Base-by-base conservation (phyloP, 2,113 vertebrate genomes). In the Corvus hawaiiensis region DNA sequence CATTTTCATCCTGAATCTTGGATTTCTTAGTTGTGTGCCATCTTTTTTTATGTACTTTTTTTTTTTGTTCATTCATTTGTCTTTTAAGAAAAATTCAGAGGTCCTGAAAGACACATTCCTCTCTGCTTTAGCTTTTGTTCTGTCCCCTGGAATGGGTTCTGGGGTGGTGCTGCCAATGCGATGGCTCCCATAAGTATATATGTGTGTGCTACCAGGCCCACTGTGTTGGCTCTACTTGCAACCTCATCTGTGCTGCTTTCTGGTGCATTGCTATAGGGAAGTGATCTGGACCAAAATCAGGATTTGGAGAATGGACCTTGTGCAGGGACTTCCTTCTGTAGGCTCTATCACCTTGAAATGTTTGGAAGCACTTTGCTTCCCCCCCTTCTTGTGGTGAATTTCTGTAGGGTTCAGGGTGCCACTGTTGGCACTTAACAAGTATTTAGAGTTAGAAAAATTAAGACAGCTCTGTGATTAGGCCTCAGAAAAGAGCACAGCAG, bases 371-470 rank as follows among this genome's bases (percentile, higher is more conserved):
- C 4, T 54, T 52, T 51, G 5, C 10, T 43, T 35, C 14, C 13
- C 6, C 2, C 10, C 10, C 11, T 2, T 22, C 23, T 26, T 0
- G 0, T 43, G 5, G 26, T 52, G 27, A 39, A 18, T 32, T 90
- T 81, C 46, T 35, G 12, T 44, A 21, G 24, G 20, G 32, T 49
- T 64, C 27, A 49, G 19, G 43, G n/a, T 78, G 35, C 35, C 11
- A 23, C 30, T 69, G n/a, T 1, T 87, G 37, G 24, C 23, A 73
- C 10, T 64, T 27, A 17, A 17, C 33, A 73, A 35, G 5, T 11
- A 48, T 43, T 69, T 39, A 26, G 37, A 46, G 19, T 5, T 8
- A 7, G n/a, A 43, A 69, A 61, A 61, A 48, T 35, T 26, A 19
- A 35, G 37, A 10, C 4, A 41, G 9, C 32, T 43, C 19, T 63